phyloP scores from a whole-genome alignment of 2,888 invertebrate species.

The Zygaena filipendulae region DNA sequence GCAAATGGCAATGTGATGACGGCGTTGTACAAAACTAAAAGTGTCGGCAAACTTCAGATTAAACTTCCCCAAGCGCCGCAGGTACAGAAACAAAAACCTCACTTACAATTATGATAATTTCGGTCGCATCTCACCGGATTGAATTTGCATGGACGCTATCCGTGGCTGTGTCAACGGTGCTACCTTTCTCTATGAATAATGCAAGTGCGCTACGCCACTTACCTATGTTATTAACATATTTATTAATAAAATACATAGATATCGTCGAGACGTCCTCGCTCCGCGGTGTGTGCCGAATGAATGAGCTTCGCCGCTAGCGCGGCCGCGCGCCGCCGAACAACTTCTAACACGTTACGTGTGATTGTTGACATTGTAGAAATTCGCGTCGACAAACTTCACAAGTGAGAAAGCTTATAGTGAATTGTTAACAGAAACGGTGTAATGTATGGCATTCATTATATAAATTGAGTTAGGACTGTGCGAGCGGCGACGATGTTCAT shows the following conservation, averaged over 20 bases:
- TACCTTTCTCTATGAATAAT: slow-evolving; percentile 60
- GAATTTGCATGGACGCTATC: slow-evolving; percentile 65
- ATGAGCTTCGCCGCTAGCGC: slow-evolving; percentile 26
- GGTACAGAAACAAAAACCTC: slow-evolving; percentile 67
- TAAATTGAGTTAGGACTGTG: slow-evolving; percentile 54
- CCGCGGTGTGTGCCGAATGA: slow-evolving; percentile 27
- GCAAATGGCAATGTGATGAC: slow-evolving; percentile 61
- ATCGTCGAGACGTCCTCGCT: slow-evolving; percentile 48
- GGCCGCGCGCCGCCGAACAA: too few species aligned
- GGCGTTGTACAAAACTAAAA: slow-evolving; percentile 63
- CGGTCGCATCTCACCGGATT: slow-evolving; percentile 60
- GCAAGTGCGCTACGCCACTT: slow-evolving; percentile 52
- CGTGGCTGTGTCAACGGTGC: slow-evolving; percentile 63
- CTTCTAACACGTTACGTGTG: slow-evolving; percentile 10
- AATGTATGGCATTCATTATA: slow-evolving; percentile 65
- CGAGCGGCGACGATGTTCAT: slow-evolving; percentile 50
- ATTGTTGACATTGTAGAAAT: slow-evolving; percentile 41
- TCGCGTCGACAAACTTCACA: slow-evolving; percentile 36
- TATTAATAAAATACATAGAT: slow-evolving; percentile 69
- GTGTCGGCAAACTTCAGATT: slow-evolving; percentile 66
- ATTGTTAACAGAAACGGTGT: slow-evolving; percentile 50
- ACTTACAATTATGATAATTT: slow-evolving; percentile 66
- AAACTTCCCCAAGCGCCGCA: slow-evolving; percentile 52
- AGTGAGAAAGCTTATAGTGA: slow-evolving; percentile 39
- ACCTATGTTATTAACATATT: slow-evolving; percentile 65